Evolutionary conservation across 2,888 invertebrate species (phyloP), one percentile per base, ranked within the genome.

Genomic region (Podotricha telesiphe): DNA sequence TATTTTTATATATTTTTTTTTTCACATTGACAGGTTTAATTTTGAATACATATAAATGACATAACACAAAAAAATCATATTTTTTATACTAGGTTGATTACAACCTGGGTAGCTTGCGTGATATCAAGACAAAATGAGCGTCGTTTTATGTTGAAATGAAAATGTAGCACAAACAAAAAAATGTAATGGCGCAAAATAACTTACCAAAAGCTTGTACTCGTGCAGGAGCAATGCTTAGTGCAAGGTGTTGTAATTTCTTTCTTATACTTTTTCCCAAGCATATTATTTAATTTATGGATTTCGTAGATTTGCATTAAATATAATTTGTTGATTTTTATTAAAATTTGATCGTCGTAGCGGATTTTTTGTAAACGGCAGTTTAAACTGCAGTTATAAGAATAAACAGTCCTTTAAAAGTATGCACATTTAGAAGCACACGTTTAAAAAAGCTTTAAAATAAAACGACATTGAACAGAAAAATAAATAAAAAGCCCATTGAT

Each of bases 191-290:
- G 80, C 82, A 80, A 82, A 82, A 13, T 67, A 77, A 88, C 88
- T 89, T 87, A 88, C 88, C 88, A 68, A 51, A 77, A 79, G 74
- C 76, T 70, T 61, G 74, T 75, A 76, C 68, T 69, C 72, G 74
- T 75, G 77, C 73, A 68, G 58, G 71, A 71, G 68, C 68, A 67
- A 65, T 70, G 65, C 64, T 48, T 34, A 42, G 72, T 72, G 70
- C 72, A 70, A 53, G 67, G 45, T 47, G 51, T 28, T n/a, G 51
- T 28, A 53, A 53, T 20, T 51, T 53, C n/a, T 20, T 28, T 53
- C 51, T 22, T 53, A 28, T 7, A 53, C 28, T 28, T 53, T 53
- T 15, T 53, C 7, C 0, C 28, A 22, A 28, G 15, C 51, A n/a
- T 28, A 28, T 28, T 28, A 4, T 28, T 28, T 4, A 28, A 28